These are phyloP conservation scores for Carassius gibelio DNA, from an alignment of 2,113 vertebrate genomes.

Conservation along the genomic window DNA sequence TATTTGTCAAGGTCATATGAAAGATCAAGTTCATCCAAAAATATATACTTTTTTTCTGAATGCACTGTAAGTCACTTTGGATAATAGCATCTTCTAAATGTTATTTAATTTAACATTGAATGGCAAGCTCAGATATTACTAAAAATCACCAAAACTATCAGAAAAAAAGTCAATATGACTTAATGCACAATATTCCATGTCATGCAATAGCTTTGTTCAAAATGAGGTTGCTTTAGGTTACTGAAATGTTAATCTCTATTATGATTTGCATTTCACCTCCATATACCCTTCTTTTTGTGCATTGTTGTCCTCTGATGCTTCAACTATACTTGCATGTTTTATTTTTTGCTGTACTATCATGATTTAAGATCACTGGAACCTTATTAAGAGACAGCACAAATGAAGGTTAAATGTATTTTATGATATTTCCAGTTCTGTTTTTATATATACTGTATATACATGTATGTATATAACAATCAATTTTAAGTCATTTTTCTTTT, in stretches of 20 bases:
- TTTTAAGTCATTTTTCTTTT: not conserved
- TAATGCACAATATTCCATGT: not conserved
- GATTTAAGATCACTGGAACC: not conserved
- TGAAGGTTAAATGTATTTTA: not conserved
- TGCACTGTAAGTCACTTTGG: too few species aligned
- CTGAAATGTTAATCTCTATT: not conserved
- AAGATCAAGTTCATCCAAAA: too few species aligned
- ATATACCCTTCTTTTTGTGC: not conserved
- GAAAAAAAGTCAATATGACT: not conserved
- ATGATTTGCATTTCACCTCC: conserved; percentile 10
- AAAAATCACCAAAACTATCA: not conserved
- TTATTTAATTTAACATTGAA: not conserved
- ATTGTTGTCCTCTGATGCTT: not conserved
- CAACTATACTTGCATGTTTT: not conserved
- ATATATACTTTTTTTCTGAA: too few species aligned
- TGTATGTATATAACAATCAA: not conserved
- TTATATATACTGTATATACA: too few species aligned
- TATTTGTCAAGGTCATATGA: too few species aligned
- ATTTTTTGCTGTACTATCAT: not conserved
- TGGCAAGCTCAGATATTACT: not conserved
- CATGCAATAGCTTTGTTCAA: not conserved
- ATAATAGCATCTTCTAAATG: too few species aligned
- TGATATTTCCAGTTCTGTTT: not conserved
- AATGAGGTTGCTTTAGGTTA: not conserved
- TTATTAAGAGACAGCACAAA: not conserved